Conservation (phyloP, 2,113 vertebrate species). For the Struthidea cinerea region DNA sequence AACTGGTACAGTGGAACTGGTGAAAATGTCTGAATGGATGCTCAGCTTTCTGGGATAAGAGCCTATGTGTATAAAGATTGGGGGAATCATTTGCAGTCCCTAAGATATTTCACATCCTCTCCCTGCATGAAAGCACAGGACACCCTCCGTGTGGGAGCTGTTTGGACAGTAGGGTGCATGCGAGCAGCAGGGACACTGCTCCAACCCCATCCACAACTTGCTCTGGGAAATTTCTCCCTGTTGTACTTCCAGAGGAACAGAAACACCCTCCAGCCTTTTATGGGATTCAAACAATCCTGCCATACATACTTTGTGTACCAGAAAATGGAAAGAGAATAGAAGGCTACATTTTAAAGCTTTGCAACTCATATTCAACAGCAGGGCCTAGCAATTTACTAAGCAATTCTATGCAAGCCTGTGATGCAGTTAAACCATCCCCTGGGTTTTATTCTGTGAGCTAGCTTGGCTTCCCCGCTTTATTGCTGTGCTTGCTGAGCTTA, state of each 20-base stretch:
- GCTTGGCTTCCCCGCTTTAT: neutral
- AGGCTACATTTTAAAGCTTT: neutral
- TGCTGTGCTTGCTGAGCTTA: neutral
- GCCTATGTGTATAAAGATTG: neutral
- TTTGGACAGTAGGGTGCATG: neutral
- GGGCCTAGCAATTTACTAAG: neutral
- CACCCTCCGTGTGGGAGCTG: neutral
- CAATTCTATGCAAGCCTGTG: neutral
- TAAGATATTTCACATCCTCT: neutral
- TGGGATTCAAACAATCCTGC: neutral
- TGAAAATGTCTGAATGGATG: neutral
- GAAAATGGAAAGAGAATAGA: neutral
- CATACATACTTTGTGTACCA: neutral
- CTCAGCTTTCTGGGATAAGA: neutral
- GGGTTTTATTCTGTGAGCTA: neutral
- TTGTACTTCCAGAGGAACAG: neutral
- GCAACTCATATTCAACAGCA: neutral
- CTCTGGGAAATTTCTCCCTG: neutral
- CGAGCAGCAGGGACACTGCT: neutral
- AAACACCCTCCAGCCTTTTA: neutral
- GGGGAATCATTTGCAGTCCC: neutral
- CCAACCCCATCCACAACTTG: neutral
- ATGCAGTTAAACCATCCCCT: neutral
- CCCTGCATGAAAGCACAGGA: fast-evolving
- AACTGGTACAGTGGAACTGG: neutral